Evolutionary conservation across 2,113 vertebrate species (phyloP).

Genomic region (Calyptomena viridis): DNA sequence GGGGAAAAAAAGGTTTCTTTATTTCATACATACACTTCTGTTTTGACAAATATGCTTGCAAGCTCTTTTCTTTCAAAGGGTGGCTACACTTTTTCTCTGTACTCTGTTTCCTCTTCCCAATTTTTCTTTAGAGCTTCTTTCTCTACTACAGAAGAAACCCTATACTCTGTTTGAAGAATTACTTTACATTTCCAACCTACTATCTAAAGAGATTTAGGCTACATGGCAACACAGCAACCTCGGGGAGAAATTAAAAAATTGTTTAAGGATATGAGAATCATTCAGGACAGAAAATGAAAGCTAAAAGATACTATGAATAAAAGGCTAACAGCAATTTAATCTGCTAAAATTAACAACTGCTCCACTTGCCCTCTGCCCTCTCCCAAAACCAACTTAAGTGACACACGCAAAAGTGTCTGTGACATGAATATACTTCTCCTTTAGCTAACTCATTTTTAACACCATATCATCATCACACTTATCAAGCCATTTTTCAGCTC

Average conservation of each 20-base stretch:
- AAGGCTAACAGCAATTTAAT: neutral
- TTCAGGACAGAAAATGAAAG: neutral
- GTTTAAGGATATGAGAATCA: neutral
- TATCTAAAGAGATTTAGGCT: neutral
- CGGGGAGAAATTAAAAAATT: neutral
- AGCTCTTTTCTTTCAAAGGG: neutral
- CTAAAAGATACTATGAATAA: neutral
- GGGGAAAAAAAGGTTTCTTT: rapidly evolving
- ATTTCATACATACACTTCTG: neutral
- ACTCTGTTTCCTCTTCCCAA: neutral
- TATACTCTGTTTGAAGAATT: neutral
- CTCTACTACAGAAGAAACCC: neutral
- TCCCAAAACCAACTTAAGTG: neutral
- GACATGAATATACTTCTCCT: neutral
- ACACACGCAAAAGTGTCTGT: neutral
- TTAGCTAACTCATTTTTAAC: neutral
- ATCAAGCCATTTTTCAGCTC: neutral
- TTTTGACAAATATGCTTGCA: neutral
- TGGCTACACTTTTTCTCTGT: neutral
- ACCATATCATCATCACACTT: neutral
- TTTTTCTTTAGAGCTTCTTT: neutral
- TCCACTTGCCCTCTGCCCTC: neutral
- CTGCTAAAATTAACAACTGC: neutral
- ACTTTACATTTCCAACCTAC: neutral
- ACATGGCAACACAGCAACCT: neutral